These are phyloP conservation scores for Theocolax elegans DNA, from an alignment of 1,140 invertebrate species.

Conservation along the genomic window DNA sequence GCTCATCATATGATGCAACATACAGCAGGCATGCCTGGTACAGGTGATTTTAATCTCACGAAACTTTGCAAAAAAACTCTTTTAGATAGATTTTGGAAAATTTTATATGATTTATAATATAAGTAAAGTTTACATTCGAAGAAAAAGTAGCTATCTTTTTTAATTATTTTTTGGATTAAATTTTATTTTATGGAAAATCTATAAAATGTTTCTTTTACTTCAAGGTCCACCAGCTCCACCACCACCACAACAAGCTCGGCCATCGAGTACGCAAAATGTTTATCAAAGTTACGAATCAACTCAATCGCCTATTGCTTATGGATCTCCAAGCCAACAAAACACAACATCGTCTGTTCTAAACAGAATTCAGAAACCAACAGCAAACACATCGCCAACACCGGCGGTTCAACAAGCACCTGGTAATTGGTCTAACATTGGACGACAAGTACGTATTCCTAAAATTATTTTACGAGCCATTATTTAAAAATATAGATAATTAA, in stretches of 20 bases:
- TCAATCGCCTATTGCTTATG: slow-evolving; percentile 75
- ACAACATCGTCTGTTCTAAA: slow-evolving; percentile 68
- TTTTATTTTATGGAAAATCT: too few species aligned
- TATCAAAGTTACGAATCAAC: slow-evolving; percentile 77
- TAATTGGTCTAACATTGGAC: slow-evolving; percentile 66
- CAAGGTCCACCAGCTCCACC: slow-evolving; percentile 51
- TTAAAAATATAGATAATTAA: not conserved
- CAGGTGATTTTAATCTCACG: slow-evolving; percentile 48
- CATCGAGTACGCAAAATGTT: slow-evolving; percentile 77
- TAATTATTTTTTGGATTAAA: too few species aligned
- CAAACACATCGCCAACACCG: slow-evolving; percentile 75
- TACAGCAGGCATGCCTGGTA: slow-evolving; percentile 58
- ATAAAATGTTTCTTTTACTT: slow-evolving; percentile 40
- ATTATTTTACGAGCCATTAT: not conserved
- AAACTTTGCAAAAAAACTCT: not conserved
- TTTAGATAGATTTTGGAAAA: too few species aligned
- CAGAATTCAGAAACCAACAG: slow-evolving; percentile 75
- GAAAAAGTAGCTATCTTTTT: too few species aligned
- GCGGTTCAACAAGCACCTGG: slow-evolving; percentile 68
- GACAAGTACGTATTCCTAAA: slow-evolving; percentile 53
- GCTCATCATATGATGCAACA: slow-evolving; percentile 67
- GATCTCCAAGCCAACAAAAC: slow-evolving; percentile 69
- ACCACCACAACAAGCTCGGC: slow-evolving; percentile 66
- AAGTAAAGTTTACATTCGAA: not conserved
- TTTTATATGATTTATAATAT: slow-evolving; percentile 5